Conservation (phyloP, 2,113 vertebrate species). For the Lichenostomus cassidix region DNA sequence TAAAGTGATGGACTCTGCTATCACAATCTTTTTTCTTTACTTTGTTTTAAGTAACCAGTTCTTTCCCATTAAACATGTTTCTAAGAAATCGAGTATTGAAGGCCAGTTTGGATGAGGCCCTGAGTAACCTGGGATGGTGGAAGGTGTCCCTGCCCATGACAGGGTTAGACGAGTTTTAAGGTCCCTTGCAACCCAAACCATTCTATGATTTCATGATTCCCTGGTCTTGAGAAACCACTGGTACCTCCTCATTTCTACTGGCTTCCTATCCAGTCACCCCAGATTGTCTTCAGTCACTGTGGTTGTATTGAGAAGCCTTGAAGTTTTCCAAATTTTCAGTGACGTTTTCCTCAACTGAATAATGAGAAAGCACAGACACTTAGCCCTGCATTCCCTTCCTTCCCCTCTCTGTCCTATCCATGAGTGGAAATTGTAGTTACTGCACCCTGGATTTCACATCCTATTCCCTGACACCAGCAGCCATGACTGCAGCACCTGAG, state of each 20-base stretch:
- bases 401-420: neutral
- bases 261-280: neutral
- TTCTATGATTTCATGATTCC: neutral
- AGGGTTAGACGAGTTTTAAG: neutral
- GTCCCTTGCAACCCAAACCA: neutral
- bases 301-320: neutral
- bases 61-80: neutral
- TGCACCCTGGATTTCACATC: neutral
- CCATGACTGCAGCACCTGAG: neutral
- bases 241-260: neutral
- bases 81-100: neutral
- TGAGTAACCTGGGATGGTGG: too few species aligned
- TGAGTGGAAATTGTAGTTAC: neutral
- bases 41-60: neutral
- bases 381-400: neutral
- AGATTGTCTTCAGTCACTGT: neutral
- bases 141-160: neutral
- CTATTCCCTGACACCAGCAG: neutral
- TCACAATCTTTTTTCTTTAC: accelerated
- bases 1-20: neutral
- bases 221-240: neutral
- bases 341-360: accelerated
- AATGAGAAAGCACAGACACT: accelerated
- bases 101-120: too few species aligned
- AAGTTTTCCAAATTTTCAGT: neutral